A percentile compares a stretch with the other conserved stretches of the same genome.
Conservation (phyloP, 2,113 vertebrate genomes). For the Callaeas wilsoni region DNA sequence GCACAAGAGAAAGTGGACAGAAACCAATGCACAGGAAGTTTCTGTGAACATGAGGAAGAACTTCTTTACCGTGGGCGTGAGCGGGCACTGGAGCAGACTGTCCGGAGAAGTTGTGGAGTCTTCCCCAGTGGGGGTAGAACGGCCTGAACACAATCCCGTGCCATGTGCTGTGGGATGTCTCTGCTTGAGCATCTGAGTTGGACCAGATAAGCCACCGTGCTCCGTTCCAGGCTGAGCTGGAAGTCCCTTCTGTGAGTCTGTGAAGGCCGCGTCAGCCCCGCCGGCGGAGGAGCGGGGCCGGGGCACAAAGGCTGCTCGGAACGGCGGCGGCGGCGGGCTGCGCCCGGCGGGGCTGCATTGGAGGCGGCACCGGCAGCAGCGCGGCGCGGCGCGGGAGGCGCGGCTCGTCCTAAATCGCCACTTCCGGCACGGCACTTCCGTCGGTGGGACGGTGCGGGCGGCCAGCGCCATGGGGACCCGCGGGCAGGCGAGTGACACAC, state of each 20-base stretch:
- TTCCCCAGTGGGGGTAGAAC: fast-evolving
- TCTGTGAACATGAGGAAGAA: neutral
- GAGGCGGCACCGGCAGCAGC: fast-evolving
- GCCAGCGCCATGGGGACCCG: neutral
- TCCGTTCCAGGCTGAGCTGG: neutral
- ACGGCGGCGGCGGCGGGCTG: fast-evolving
- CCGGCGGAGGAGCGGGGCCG: too few relatives aligned
- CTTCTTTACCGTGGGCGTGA: neutral
- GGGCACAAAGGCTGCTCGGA: neutral
- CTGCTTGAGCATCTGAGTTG: neutral
- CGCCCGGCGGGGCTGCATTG: neutral
- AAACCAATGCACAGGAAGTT: neutral
- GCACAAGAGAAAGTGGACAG: neutral
- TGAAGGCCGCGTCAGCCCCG: neutral
- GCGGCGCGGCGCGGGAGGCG: fast-evolving
- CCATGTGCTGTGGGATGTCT: neutral
- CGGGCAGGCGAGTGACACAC: neutral
- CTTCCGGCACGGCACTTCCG: neutral
- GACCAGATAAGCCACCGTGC: too few relatives aligned
- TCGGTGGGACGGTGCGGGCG: fast-evolving
- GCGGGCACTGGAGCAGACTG: neutral
- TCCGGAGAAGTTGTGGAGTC: neutral
- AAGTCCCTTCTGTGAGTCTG: too few relatives aligned
- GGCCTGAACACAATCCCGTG: too few relatives aligned
- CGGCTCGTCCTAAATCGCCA: fast-evolving